These are phyloP conservation scores for Heterodera carotae DNA, from an alignment of 1,140 invertebrate species.

Conservation along the genomic window DNA sequence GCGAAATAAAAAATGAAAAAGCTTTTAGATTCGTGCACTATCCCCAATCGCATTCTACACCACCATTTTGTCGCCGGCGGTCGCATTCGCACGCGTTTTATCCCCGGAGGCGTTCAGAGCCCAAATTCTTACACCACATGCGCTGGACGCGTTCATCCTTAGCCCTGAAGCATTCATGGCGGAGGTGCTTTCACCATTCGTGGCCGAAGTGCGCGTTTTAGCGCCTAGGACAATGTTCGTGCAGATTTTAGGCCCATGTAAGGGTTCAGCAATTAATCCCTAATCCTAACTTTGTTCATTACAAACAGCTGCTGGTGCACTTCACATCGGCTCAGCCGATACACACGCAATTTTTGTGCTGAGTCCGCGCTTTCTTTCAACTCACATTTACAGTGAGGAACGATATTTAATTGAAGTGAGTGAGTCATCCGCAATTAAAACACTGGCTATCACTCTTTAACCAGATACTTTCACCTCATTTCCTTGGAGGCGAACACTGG, in stretches of 20 bases:
- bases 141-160: slow-evolving; percentile 31
- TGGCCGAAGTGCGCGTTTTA: slow-evolving; percentile 34
- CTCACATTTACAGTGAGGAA: slow-evolving; percentile 36
- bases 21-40: slow-evolving; percentile 35
- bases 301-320: slow-evolving; percentile 5
- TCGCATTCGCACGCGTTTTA: slow-evolving; percentile 33
- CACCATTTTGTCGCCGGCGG: slow-evolving; percentile 36
- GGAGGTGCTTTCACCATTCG: slow-evolving; percentile 43
- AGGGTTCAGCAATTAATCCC: too few species aligned
- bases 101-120: slow-evolving; percentile 49
- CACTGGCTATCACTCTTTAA: neutral
- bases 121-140: slow-evolving; percentile 42
- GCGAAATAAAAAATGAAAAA: neutral
- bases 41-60: slow-evolving; percentile 38
- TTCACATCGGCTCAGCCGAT: slow-evolving; percentile 34
- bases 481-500: slow-evolving; percentile 32
- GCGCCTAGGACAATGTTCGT: slow-evolving; percentile 46
- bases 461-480: slow-evolving; percentile 29
- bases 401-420: slow-evolving; percentile 40
- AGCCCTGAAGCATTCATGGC: slow-evolving; percentile 47
- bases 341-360: slow-evolving; percentile 35
- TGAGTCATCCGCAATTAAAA: slow-evolving; percentile 1
- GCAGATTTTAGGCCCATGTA: slow-evolving; percentile 43
- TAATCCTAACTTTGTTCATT: too few species aligned
- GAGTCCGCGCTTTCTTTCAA: slow-evolving; percentile 34